phyloP scores from a whole-genome alignment of 2,888 invertebrate species.

The Cheilosia pagana region DNA sequence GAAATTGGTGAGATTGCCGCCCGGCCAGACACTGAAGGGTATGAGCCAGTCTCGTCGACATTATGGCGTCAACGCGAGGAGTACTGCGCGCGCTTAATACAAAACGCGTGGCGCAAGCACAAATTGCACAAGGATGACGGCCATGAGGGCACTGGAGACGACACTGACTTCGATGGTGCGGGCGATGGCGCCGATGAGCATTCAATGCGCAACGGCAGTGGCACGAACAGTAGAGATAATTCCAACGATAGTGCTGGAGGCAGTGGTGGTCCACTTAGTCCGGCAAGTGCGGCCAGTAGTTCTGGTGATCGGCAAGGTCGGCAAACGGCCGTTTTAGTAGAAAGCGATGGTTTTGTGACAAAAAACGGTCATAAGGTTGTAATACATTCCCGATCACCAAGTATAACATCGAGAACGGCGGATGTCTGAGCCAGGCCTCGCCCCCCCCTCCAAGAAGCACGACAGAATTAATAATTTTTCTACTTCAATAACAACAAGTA shows the following conservation, averaged over 20 bases:
- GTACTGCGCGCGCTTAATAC: conserved; percentile 97
- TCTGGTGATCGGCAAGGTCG: conserved; percentile 83
- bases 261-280: conserved; percentile 77
- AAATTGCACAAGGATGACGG: conserved; percentile 87
- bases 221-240: conserved; percentile 78
- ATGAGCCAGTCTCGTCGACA: conserved; percentile 97
- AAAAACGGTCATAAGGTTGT: conserved; percentile 96
- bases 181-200: conserved; percentile 84
- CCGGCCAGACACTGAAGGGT: conserved; percentile 93
- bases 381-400: conserved; percentile 93
- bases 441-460: conserved; percentile 88
- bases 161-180: conserved; percentile 84
- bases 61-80: conserved; percentile 98
- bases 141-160: conserved; percentile 85
- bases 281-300: conserved; percentile 79
- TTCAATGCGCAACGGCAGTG: conserved; percentile 55
- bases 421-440: conserved; percentile 93
- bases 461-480: conserved; percentile 81
- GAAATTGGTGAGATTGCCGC: conserved; percentile 93
- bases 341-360: conserved; percentile 92
- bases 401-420: conserved; percentile 91
- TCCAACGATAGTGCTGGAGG: conserved; percentile 73
- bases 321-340: conserved; percentile 93
- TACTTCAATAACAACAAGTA: conserved; percentile 77
- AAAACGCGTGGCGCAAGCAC: conserved; percentile 97